phyloP scores from a whole-genome alignment of 2,113 vertebrate genomes.

The Vulpes ferrilata region DNA sequence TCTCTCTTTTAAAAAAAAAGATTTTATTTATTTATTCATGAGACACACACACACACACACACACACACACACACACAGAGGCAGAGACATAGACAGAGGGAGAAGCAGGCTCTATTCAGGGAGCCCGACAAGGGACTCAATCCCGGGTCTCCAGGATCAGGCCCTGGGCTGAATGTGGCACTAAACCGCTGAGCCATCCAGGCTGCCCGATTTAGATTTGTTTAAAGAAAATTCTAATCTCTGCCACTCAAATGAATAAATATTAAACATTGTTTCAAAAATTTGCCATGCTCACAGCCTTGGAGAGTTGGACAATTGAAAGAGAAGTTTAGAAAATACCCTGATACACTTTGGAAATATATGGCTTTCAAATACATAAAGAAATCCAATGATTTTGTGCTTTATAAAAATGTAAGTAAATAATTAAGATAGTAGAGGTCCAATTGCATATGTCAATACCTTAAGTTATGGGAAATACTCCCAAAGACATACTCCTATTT shows the following conservation, averaged over 20 bases:
- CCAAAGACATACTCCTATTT: background rate
- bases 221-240: conserved; percentile 12
- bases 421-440: background rate
- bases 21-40: background rate
- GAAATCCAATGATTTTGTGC: background rate
- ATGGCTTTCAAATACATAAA: background rate
- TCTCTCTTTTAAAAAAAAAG: no score
- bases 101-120: no score
- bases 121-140: no score
- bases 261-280: background rate
- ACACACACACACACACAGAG: no score
- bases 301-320: background rate
- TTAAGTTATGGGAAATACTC: background rate
- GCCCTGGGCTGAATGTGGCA: no score
- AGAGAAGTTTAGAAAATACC: background rate
- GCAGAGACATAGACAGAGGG: no score
- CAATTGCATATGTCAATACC: background rate
- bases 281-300: background rate
- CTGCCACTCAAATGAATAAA: background rate
- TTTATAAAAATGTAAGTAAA: background rate
- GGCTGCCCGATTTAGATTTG: background rate
- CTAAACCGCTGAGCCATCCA: no score
- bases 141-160: no score
- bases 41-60: no score
- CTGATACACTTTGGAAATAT: background rate